Base-by-base conservation (phyloP, 2,113 vertebrate species). In the Hirundichthys speculiger region DNA sequence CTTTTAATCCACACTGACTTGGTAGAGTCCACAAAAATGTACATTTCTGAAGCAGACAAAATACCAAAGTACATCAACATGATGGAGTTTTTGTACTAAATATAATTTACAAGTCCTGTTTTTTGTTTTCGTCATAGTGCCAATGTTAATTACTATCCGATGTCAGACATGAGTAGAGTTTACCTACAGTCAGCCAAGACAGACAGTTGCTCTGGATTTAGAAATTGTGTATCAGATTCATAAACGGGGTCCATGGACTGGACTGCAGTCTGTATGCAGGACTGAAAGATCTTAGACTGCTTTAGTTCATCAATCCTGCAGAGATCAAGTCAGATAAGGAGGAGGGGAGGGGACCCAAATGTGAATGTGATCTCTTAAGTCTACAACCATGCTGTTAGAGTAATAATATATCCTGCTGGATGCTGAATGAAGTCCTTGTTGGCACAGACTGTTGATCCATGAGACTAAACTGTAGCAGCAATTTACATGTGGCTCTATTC, bases 11-110 rank as follows among this genome's bases (percentile, higher is more conserved):
- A 19, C 49, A 79, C 76, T 12, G 62, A 58, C 20, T 58, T n/a
- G 20, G 11, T 41, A 11, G 66, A 75, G 11, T 68, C 61, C 27
- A 64, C 50, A 40, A 79, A 74, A 19, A 57, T 59, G 5, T 18
- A 43, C 7, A 20, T 27, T 27, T 27, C 8, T 8, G 6, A 34
- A 34, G 2, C 3, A 34, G 6, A 34, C 3, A 7, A 34, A 34
- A 34, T 10, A n/a, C n/a, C n/a, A n/a, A n/a, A 34, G 30, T 4
- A n/a, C 16, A 15, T 39, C 42, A 51, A 51, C 45, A 63, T 13
- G 0, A 57, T 64, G 69, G 79, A 68, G 68, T 80, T 30, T 63
- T 16, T 40, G 19, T 27, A 80, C 27, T 57, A 49, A 13, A 57
- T 67, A 70, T 53, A 18, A 48, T 66, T 61, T 43, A 34, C 11